Conservation (phyloP, 2,888 invertebrate species). For the Zygogramma bicolorata region DNA sequence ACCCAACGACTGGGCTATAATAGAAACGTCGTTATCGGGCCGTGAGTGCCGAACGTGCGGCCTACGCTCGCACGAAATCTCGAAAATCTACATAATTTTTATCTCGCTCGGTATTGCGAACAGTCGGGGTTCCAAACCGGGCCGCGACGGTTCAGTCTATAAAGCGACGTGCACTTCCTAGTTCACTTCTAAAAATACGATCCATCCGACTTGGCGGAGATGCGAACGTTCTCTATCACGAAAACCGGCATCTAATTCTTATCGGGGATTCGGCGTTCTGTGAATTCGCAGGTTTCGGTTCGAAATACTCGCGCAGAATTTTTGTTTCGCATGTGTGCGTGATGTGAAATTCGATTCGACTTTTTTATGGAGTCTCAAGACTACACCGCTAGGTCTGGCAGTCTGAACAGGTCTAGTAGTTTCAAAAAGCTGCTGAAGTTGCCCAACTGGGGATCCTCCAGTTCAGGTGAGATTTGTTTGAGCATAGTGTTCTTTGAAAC, state of each 20-base stretch:
- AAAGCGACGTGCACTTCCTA: slow-evolving; percentile 36
- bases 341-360: slow-evolving; percentile 32
- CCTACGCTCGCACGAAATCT: slow-evolving; percentile 23
- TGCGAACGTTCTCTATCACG: slow-evolving; percentile 28
- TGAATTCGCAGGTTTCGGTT: slow-evolving; percentile 7
- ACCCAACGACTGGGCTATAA: too few species aligned
- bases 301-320: slow-evolving; percentile 12
- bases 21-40: slow-evolving; percentile 9
- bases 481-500: neutral
- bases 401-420: slow-evolving; percentile 70
- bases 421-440: slow-evolving; percentile 71
- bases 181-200: slow-evolving; percentile 42
- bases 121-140: slow-evolving; percentile 32
- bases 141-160: slow-evolving; percentile 25
- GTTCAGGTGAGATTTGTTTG: slow-evolving; percentile 26
- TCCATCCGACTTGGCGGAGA: slow-evolving; percentile 22
- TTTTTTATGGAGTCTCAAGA: slow-evolving; percentile 60
- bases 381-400: slow-evolving; percentile 64
- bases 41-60: neutral
- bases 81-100: slow-evolving; percentile 32
- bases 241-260: slow-evolving; percentile 40
- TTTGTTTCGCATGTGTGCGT: slow-evolving; percentile 16
- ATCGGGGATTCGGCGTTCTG: slow-evolving; percentile 38
- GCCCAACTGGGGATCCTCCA: slow-evolving; percentile 66
- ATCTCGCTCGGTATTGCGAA: slow-evolving; percentile 30